Base-by-base conservation (phyloP, 2,797 vertebrate genomes). In the Ctenochaetus hawaiiensis region DNA sequence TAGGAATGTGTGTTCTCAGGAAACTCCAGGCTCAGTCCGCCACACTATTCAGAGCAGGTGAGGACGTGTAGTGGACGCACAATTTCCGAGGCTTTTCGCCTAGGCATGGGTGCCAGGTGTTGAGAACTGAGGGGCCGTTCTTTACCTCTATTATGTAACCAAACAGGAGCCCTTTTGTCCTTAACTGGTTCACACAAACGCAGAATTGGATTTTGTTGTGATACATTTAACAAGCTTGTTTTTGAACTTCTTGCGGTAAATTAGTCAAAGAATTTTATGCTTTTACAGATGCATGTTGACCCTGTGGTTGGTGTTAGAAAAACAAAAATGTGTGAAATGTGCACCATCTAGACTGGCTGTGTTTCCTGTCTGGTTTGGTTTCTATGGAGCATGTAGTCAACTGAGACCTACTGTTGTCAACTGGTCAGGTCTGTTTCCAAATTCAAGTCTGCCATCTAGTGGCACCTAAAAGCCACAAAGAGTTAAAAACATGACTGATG, bases 401-500 rank as follows among this genome's bases (percentile, higher is more conserved):
- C 56, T 80, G 80, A 72, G 56, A 71, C 72, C 11, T 1, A 44
- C 20, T 71, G 53, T 53, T 83, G 71, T 71, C 45, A 74, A n/a
- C 11, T 2, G 10, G 51, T 52, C 67, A 68, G 75, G 23, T 47
- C 44, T 47, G 41, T 90, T 95, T 93, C 74, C 43, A 91, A 79
- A 91, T 89, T 84, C 94, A 95, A 95, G 87, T 84, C 88, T 94
- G 94, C 93, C 94, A 95, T 94, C 95, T 95, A 92, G 94, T 94
- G 95, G 93, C 47, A 47, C 1, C 6, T 77, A 41, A 58, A 22
- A 37, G 63, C 17, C 75, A 43, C 61, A 47, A 73, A n/a, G 48
- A 54, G 17, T 39, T 54, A 11, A 72, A 71, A 63, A 18, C n/a
- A 8, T 20, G n/a, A 26, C 18, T 18, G 41, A 49, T 62, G 22